Evolutionary conservation across 1,140 invertebrate species (phyloP), one percentile per base, ranked within the genome.

Genomic region (Cecropterus lyciades): DNA sequence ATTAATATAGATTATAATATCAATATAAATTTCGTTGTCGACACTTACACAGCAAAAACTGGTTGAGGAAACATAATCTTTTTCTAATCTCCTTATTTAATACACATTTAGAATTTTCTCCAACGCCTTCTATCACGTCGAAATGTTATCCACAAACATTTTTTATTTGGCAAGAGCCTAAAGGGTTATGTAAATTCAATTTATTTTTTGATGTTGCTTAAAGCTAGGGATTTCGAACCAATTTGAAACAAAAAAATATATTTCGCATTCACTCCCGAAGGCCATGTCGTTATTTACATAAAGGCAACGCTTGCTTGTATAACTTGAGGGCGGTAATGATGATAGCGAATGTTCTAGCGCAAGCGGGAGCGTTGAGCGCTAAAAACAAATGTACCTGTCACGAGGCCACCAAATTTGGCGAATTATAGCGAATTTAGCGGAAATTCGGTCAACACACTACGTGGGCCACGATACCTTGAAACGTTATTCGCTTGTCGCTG

Each of bases 201-300:
- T 75, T 74, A 72, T 70, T 60, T 69, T 60, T 57, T 75, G 72
- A 72, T 77, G 72, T 72, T 69, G 65, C 62, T 43, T 17, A 65
- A 70, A 77, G 72, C 69, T 52, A 14, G 62, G 69, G 72, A 77
- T 77, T 77, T 68, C 30, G 48, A 72, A 65, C 43, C 42, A 69
- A 77, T 75, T 77, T 77, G 63, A 64, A 60, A 72, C 63, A 72
- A 72, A 72, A 68, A 74, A 48, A 30, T 46, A 66, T 59, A 72
- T 68, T 72, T 65, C 56, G 51, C 57, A 55, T 43, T 20, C 30
- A 43, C 65, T 49, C 65, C 55, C 51, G 43, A 59, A 65, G 60
- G 62, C 64, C 49, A 59, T 64, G 43, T 8, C 20, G 4, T 46
- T 46, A 59, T 46, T 59, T 59, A 20, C 42, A 59, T 59, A 20